Evolutionary conservation across 2,888 invertebrate genomes (phyloP).

Genomic region (Cylindroiulus punctatus): DNA sequence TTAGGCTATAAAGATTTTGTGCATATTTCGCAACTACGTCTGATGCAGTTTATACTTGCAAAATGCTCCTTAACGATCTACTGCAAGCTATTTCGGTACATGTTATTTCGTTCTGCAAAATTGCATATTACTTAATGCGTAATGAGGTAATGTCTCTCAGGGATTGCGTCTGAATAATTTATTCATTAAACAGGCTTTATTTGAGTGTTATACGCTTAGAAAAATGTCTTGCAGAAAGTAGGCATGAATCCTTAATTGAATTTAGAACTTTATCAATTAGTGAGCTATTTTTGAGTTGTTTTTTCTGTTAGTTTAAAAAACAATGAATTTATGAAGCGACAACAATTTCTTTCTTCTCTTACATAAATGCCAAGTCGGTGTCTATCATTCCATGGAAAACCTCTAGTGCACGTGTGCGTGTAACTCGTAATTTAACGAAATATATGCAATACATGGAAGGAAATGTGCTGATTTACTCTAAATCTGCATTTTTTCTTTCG

Average conservation of each 20-base stretch:
- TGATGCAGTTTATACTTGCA: neutral
- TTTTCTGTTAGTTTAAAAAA: neutral
- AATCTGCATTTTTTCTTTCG: neutral
- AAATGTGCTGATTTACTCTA: neutral
- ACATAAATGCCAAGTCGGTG: too few species aligned
- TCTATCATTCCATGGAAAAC: too few species aligned
- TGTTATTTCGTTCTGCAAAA: neutral
- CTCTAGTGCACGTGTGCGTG: too few species aligned
- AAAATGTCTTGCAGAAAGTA: neutral
- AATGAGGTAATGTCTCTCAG: constrained; percentile 31
- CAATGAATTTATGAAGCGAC: neutral
- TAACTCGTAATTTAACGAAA: neutral
- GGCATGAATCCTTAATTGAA: neutral
- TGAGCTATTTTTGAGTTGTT: neutral
- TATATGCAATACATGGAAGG: neutral
- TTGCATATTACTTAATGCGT: neutral
- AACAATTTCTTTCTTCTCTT: neutral
- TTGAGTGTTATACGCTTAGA: neutral
- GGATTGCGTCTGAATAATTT: constrained; percentile 35
- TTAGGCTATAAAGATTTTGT: too few species aligned
- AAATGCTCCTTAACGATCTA: neutral
- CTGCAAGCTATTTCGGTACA: neutral
- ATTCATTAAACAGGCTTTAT: neutral
- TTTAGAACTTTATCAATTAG: neutral
- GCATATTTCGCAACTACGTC: neutral